Percentiles rank a stretch among this genome's conserved stretches.
phyloP scores from a whole-genome alignment of 2,113 vertebrate species.

The Papio anubis region DNA sequence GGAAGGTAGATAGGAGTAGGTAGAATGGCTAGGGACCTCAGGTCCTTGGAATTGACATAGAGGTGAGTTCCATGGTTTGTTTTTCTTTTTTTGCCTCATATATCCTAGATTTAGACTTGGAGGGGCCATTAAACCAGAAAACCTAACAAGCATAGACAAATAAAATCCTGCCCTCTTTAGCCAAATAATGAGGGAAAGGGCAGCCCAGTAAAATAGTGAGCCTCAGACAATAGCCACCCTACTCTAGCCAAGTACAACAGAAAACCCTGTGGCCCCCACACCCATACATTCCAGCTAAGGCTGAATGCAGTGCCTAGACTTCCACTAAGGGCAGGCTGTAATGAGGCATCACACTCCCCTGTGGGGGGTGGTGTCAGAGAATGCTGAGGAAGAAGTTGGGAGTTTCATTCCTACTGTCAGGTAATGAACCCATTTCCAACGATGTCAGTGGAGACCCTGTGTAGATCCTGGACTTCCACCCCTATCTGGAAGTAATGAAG shows the following conservation, averaged over 20 bases:
- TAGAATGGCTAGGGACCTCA: neutral
- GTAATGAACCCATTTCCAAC: neutral
- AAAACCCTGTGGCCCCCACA: neutral
- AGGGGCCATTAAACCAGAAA: conserved; percentile 15
- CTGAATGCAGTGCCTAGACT: neutral
- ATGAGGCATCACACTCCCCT: neutral
- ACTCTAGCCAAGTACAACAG: neutral
- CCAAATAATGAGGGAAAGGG: neutral
- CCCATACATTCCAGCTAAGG: neutral
- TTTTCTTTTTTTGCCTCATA: neutral
- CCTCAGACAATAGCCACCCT: neutral
- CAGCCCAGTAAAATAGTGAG: neutral
- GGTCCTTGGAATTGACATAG: neutral
- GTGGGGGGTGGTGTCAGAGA: neutral
- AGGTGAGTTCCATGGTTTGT: neutral
- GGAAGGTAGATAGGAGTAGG: neutral
- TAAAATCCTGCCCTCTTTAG: neutral
- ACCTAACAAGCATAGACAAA: neutral
- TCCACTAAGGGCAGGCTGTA: neutral
- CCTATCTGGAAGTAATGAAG: neutral
- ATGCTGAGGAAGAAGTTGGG: neutral
- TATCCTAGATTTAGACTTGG: neutral
- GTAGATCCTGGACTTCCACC: neutral
- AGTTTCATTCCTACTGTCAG: neutral
- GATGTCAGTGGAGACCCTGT: neutral